A percentile compares a stretch with the other conserved stretches of the same genome.
Conservation (phyloP, 2,113 vertebrate genomes). For the Gopherus flavomarginatus region DNA sequence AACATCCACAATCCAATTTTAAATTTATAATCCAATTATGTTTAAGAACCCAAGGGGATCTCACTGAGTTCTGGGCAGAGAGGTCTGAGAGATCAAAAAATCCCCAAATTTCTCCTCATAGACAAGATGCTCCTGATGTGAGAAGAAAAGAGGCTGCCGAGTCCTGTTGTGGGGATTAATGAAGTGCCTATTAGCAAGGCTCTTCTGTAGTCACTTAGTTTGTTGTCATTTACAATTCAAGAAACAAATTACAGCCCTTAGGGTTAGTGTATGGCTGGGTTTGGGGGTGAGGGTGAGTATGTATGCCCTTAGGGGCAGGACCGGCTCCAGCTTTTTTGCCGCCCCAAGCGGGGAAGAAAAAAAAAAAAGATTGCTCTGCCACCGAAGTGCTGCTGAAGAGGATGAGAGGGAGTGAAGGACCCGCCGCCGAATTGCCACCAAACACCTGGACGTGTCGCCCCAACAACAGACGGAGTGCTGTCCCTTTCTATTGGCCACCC, state of each 20-base stretch:
- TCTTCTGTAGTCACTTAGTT: not conserved
- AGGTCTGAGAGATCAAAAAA: not conserved
- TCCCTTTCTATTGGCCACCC: no score
- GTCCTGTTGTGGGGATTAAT: not conserved
- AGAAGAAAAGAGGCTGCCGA: not conserved
- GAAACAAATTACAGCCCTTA: not conserved
- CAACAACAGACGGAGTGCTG: no score
- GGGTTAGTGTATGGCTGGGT: not conserved
- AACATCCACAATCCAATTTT: not conserved
- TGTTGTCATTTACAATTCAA: not conserved
- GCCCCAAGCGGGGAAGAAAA: no score
- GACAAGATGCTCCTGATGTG: not conserved
- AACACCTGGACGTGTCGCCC: no score
- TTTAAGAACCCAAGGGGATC: not conserved
- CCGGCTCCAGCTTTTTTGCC: no score
- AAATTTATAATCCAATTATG: not conserved
- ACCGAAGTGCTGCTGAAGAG: no score
- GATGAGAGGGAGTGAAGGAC: no score
- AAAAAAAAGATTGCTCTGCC: no score
- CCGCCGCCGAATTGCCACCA: no score
- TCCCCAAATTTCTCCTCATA: no score
- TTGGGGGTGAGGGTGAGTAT: not conserved
- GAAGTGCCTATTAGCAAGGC: not conserved
- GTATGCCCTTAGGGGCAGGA: not conserved
- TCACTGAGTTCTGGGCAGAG: not conserved